Evolutionary conservation across 2,113 vertebrate genomes (phyloP).

Genomic region (Micronisus gabar): DNA sequence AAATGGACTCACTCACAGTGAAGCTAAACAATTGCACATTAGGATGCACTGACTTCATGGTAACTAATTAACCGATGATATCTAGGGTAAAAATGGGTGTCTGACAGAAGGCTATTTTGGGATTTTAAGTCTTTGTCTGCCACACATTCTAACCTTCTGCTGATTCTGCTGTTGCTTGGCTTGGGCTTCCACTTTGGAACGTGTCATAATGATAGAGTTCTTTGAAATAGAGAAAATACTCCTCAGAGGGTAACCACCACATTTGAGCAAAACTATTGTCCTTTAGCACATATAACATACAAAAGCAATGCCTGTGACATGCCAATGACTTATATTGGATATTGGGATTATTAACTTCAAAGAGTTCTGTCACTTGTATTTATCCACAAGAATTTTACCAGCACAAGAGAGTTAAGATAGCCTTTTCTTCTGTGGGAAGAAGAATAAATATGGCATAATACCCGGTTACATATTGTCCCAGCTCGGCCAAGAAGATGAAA

Average conservation of each 20-base stretch:
- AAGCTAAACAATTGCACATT: not conserved
- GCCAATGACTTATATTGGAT: not conserved
- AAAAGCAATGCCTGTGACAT: not conserved
- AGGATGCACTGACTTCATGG: not conserved
- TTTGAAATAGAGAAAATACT: not conserved
- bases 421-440: not conserved
- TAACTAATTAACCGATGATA: not conserved
- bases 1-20: fast-evolving
- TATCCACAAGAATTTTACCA: not conserved
- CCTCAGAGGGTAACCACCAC: not conserved
- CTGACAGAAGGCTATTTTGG: not conserved
- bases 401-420: not conserved
- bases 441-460: not conserved
- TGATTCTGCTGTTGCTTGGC: not conserved
- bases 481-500: not conserved
- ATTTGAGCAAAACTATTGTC: not conserved
- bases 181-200: not conserved
- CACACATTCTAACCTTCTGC: not conserved
- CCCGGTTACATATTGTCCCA: not conserved
- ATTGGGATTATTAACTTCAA: not conserved
- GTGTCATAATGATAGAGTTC: not conserved
- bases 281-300: not conserved
- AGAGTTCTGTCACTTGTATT: not conserved
- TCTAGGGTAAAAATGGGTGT: not conserved
- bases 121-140: not conserved